Conservation (phyloP, 1,140 invertebrate genomes). For the Apis cerana region DNA sequence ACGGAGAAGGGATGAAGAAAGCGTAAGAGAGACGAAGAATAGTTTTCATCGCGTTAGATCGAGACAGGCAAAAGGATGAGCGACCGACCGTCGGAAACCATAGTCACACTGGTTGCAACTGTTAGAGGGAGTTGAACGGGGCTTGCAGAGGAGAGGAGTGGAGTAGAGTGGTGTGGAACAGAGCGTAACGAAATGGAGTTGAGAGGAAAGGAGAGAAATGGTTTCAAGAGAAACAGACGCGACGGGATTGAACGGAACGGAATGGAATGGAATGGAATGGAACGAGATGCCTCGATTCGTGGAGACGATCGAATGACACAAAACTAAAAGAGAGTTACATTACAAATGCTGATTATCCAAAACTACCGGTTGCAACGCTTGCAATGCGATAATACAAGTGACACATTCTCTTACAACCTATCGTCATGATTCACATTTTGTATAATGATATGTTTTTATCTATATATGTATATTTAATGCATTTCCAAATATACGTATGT, state of each 20-base stretch:
- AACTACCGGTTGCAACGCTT: slow-evolving; percentile 41
- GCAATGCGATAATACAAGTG: slow-evolving; percentile 25
- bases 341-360: slow-evolving; percentile 47
- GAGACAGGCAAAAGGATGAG: slow-evolving; percentile 34
- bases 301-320: slow-evolving; percentile 27
- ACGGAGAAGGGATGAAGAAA: not conserved
- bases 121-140: slow-evolving; percentile 21
- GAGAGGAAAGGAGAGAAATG: slow-evolving; percentile 25
- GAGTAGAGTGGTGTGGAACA: not conserved
- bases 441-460: too few species aligned
- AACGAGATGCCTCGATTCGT: slow-evolving; percentile 18
- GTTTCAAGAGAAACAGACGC: slow-evolving; percentile 31
- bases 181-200: not conserved
- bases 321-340: slow-evolving; percentile 39
- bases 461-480: too few species aligned
- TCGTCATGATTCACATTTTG: too few species aligned
- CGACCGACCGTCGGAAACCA: slow-evolving; percentile 16
- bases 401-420: not conserved
- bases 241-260: slow-evolving; percentile 37
- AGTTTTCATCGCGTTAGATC: not conserved
- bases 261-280: slow-evolving; percentile 37
- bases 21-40: not conserved
- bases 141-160: not conserved
- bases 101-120: slow-evolving; percentile 32
- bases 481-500: too few species aligned